Conservation (phyloP, 2,888 invertebrate species). For the Euproctis similis region DNA sequence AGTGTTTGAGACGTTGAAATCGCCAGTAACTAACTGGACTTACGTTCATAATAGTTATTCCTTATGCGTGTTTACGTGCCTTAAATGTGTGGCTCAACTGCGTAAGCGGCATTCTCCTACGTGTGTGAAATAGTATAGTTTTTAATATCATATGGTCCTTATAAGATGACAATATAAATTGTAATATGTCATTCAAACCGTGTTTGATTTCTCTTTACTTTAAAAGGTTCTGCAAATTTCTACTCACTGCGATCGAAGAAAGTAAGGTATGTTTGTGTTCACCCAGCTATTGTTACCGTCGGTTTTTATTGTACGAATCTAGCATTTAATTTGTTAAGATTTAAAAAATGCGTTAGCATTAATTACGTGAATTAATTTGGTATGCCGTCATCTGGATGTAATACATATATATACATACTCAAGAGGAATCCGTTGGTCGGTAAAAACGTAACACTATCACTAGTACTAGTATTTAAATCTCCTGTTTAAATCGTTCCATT, state of each 20-base stretch:
- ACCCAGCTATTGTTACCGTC: too few relatives aligned
- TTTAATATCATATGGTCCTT: constrained; percentile 37
- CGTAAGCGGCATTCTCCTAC: constrained; percentile 43
- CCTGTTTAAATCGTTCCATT: too few relatives aligned
- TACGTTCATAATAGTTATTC: constrained; percentile 71
- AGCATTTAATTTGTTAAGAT: too few relatives aligned
- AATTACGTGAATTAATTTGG: too few relatives aligned
- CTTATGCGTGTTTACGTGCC: constrained; percentile 58
- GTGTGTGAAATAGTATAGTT: constrained; percentile 42
- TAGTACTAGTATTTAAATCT: too few relatives aligned
- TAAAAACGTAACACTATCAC: too few relatives aligned
- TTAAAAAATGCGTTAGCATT: too few relatives aligned
- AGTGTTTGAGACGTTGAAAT: constrained; percentile 7
- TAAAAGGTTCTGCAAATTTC: constrained; percentile 45
- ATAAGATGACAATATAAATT: constrained; percentile 46
- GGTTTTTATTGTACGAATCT: too few relatives aligned
- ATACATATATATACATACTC: too few relatives aligned
- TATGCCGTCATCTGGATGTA: not conserved
- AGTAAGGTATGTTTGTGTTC: too few relatives aligned
- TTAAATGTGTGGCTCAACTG: constrained; percentile 51
- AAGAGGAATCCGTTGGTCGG: too few relatives aligned
- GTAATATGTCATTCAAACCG: constrained; percentile 48
- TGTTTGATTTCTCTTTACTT: constrained; percentile 52
- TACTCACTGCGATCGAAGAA: constrained; percentile 42
- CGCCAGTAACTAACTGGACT: constrained; percentile 69